These are phyloP conservation scores for Trematocara caparti DNA, from an alignment of 2,797 vertebrate species.

Conservation along the genomic window DNA sequence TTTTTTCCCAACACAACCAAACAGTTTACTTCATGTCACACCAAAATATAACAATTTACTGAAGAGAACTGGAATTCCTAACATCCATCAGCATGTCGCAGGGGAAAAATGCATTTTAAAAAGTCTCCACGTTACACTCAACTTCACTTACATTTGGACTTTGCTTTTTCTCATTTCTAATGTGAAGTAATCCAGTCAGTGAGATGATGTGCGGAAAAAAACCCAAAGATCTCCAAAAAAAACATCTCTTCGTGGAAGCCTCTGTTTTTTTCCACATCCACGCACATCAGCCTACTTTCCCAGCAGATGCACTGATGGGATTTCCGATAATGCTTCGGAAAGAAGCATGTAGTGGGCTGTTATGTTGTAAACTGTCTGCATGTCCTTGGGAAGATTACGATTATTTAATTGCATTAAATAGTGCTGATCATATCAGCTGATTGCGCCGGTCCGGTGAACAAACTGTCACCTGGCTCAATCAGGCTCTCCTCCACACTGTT, in stretches of 20 bases:
- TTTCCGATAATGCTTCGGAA: neutral
- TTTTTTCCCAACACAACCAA: neutral
- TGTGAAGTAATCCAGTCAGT: no score
- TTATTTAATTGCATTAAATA: neutral
- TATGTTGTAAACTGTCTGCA: neutral
- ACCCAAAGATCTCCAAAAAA: no score
- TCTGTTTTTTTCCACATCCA: neutral
- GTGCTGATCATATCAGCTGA: neutral
- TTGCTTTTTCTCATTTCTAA: no score
- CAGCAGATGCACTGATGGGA: neutral
- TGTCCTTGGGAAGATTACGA: neutral
- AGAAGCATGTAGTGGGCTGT: neutral
- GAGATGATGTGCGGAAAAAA: no score
- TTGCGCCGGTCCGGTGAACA: neutral
- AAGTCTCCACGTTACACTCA: no score
- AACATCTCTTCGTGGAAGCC: no score
- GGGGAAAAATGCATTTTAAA: no score
- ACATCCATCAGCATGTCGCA: neutral
- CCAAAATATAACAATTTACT: neutral
- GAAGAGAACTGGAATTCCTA: rapidly evolving
- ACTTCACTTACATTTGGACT: no score
- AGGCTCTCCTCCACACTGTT: neutral
- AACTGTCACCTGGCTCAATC: neutral
- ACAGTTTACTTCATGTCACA: neutral
- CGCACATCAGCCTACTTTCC: neutral